Conservation (phyloP, 2,797 vertebrate genomes). For the Dermochelys coriacea region DNA sequence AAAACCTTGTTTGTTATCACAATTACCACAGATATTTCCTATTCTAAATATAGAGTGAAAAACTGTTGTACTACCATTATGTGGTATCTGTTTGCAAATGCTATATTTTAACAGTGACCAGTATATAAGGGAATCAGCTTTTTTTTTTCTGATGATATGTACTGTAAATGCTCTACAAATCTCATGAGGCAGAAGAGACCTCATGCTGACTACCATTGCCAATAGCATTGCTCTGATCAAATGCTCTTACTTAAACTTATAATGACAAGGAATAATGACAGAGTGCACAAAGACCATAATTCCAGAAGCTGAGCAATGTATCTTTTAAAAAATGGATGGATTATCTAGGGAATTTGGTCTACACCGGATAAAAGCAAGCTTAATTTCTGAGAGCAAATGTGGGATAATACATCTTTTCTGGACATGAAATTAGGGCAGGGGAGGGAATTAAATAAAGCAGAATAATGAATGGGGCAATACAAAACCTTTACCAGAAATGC, state of each 20-base stretch:
- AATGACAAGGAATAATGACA: constrained; percentile 2
- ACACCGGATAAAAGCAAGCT: neutral
- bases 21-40: fast-evolving
- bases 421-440: neutral
- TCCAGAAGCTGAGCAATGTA: neutral
- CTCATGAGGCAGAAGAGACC: neutral
- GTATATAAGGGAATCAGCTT: neutral
- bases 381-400: neutral
- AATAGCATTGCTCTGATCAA: constrained; percentile 7
- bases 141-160: neutral
- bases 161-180: neutral
- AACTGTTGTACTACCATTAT: neutral
- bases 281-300: neutral
- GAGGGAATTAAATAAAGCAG: neutral
- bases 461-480: neutral
- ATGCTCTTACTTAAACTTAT: neutral
- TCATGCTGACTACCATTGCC: neutral
- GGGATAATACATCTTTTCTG: neutral
- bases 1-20: fast-evolving
- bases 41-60: neutral
- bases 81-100: neutral
- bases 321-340: neutral
- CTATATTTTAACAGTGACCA: neutral
- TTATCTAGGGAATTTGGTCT: neutral
- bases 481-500: neutral